Percentiles rank a stretch among this genome's conserved stretches.
phyloP scores from a whole-genome alignment of 2,113 vertebrate genomes.

The Indri indri region DNA sequence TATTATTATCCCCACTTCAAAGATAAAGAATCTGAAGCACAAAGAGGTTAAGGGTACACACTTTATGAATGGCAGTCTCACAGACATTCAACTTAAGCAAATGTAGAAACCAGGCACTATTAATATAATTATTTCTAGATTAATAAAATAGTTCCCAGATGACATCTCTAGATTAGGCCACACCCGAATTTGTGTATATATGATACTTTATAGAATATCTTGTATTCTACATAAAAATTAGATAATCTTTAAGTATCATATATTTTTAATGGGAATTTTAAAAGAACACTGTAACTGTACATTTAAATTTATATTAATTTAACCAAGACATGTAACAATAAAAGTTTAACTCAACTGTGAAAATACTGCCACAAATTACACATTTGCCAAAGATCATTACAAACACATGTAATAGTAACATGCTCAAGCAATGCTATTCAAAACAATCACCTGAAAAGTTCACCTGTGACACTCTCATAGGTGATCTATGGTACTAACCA shows the following conservation, averaged over 20 bases:
- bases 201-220: background rate
- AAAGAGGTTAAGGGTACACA: background rate
- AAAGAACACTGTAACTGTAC: background rate
- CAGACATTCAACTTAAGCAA: background rate
- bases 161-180: background rate
- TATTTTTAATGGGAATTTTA: background rate
- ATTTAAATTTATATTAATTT: slow-evolving; percentile 22
- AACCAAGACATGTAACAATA: background rate
- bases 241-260: background rate
- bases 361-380: background rate
- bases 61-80: background rate
- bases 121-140: background rate
- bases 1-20: background rate
- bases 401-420: background rate
- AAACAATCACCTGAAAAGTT: background rate
- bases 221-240: background rate
- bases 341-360: slow-evolving; percentile 22
- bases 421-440: background rate
- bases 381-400: background rate
- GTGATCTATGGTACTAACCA: background rate
- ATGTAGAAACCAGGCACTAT: background rate
- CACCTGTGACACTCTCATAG: background rate
- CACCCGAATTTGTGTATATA: background rate
- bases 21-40: background rate
- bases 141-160: background rate